These are phyloP conservation scores for Belonocnema kinseyi DNA, from an alignment of 1,140 invertebrate genomes.

Conservation along the genomic window DNA sequence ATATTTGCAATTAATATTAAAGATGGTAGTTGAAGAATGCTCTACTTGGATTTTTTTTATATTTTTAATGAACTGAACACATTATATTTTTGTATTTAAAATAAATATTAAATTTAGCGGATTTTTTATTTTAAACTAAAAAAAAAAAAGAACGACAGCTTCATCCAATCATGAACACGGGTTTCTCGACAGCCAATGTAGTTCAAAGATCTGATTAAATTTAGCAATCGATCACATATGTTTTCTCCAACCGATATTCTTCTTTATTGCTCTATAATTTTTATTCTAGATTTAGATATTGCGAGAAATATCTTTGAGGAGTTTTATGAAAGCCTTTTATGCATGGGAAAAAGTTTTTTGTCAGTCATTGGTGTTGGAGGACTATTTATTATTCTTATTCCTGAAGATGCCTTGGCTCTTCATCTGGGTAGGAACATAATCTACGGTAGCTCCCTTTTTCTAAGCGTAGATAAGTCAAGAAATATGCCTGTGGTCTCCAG, in stretches of 20 bases:
- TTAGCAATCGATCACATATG: background rate
- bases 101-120: no score
- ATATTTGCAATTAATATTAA: no score
- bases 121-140: no score
- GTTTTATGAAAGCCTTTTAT: background rate
- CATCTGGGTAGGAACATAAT: constrained; percentile 5
- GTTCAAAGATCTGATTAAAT: background rate
- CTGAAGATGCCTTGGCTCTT: background rate
- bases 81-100: no score
- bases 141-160: no score
- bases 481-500: background rate
- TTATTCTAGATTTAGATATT: background rate
- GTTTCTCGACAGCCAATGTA: no score
- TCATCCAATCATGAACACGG: no score
- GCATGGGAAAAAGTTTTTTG: background rate
- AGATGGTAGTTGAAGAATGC: no score
- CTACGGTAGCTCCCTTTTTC: background rate
- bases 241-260: background rate
- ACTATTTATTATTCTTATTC: constrained; percentile 6
- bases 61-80: no score
- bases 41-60: no score
- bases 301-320: background rate
- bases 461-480: background rate
- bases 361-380: background rate
- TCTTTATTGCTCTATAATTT: background rate